Evolutionary conservation across 2,888 invertebrate genomes (phyloP).

Genomic region (Molorchus minor): DNA sequence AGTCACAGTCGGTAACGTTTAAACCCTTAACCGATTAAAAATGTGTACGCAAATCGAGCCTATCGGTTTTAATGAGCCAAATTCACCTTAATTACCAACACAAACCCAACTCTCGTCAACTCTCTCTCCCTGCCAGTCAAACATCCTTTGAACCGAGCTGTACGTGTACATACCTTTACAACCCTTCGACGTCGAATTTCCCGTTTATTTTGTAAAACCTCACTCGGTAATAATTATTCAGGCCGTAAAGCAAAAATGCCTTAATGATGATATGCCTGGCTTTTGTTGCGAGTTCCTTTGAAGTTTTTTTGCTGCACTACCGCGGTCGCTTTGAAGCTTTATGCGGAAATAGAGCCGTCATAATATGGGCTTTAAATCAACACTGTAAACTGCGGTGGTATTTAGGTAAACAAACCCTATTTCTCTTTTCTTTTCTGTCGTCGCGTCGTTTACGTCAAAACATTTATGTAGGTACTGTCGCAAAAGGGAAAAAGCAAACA

Average conservation of each 20-base stretch:
- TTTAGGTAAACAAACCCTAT: not conserved
- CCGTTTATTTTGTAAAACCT: not conserved
- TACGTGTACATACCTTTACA: not conserved
- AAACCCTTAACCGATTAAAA: not conserved
- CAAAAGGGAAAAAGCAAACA: not conserved
- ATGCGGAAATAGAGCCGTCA: slow-evolving; percentile 6
- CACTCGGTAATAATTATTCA: slow-evolving; percentile 6
- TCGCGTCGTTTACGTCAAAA: not conserved
- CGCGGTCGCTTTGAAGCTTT: slow-evolving; percentile 13
- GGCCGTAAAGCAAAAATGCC: slow-evolving; percentile 14
- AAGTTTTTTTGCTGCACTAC: slow-evolving; percentile 12
- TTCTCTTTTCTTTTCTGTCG: not conserved
- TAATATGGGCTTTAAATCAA: slow-evolving; percentile 14
- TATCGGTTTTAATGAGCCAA: not conserved
- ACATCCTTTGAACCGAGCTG: not conserved
- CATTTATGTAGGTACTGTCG: no score
- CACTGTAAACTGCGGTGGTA: not conserved
- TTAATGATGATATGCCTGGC: slow-evolving; percentile 17
- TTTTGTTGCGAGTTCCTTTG: slow-evolving; percentile 19
- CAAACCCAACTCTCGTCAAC: not conserved
- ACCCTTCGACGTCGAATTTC: not conserved
- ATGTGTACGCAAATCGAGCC: not conserved
- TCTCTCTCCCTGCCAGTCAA: not conserved
- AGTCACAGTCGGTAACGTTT: not conserved
- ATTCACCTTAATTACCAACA: not conserved